These are phyloP conservation scores for Galemys pyrenaicus DNA, from an alignment of 2,113 vertebrate genomes.

Conservation along the genomic window DNA sequence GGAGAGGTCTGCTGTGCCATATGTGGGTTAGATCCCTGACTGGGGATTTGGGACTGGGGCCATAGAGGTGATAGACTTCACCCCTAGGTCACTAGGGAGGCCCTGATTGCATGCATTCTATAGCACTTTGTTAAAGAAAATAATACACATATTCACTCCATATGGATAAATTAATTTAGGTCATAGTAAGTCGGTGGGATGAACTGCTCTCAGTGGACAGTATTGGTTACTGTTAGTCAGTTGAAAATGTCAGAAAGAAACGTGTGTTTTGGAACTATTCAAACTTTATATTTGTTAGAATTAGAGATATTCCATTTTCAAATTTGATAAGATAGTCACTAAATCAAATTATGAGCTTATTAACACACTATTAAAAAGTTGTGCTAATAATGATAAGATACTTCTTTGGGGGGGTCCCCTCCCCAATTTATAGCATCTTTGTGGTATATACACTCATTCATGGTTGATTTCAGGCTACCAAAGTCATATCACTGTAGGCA, in stretches of 20 bases:
- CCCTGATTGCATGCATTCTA: neutral
- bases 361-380: neutral
- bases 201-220: neutral
- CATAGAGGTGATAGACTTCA: no score
- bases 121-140: neutral
- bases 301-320: slow-evolving; percentile 36
- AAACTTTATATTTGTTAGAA: slow-evolving; percentile 25
- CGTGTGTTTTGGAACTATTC: neutral
- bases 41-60: no score
- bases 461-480: neutral
- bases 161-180: neutral
- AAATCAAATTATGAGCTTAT: neutral
- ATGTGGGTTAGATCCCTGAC: no score
- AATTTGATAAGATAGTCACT: neutral
- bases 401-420: neutral
- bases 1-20: no score
- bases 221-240: neutral
- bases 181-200: neutral
- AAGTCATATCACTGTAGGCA: neutral
- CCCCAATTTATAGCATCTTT: neutral
- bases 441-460: neutral
- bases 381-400: neutral
- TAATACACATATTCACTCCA: neutral
- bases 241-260: slow-evolving; percentile 14
- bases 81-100: no score